A percentile compares a stretch with the other conserved stretches of the same genome.
Conservation (phyloP, 2,113 vertebrate genomes). For the Chaetorhynchus papuensis region DNA sequence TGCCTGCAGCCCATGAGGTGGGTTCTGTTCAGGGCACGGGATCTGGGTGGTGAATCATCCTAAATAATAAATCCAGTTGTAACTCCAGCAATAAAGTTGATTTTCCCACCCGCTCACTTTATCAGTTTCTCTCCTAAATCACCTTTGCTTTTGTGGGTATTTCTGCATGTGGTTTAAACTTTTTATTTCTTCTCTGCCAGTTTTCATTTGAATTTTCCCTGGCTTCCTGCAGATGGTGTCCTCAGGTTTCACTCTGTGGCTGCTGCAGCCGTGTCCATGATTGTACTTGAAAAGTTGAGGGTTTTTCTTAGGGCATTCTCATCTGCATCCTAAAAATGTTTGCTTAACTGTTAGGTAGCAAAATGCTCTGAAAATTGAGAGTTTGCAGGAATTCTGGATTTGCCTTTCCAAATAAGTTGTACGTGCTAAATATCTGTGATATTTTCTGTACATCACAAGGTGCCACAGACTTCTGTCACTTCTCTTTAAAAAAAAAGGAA, state of each 20-base stretch:
- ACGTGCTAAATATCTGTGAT: neutral
- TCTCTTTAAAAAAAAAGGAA: neutral
- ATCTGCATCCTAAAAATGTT: neutral
- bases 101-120: neutral
- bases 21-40: neutral
- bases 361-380: neutral
- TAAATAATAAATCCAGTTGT: neutral
- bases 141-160: neutral
- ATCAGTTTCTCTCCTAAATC: neutral
- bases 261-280: neutral
- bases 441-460: neutral
- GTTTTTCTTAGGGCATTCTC: neutral
- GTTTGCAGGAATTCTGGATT: neutral
- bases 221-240: neutral
- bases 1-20: neutral
- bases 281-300: neutral
- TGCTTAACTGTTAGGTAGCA: rapidly evolving
- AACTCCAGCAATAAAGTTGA: neutral
- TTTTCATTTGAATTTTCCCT: neutral
- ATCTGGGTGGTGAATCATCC: neutral
- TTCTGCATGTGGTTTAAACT: neutral
- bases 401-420: neutral
- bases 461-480: neutral
- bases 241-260: neutral
- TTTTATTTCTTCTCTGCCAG: neutral